These are phyloP conservation scores for Catostomus latipinnis DNA, from an alignment of 2,797 vertebrate species.

Conservation along the genomic window DNA sequence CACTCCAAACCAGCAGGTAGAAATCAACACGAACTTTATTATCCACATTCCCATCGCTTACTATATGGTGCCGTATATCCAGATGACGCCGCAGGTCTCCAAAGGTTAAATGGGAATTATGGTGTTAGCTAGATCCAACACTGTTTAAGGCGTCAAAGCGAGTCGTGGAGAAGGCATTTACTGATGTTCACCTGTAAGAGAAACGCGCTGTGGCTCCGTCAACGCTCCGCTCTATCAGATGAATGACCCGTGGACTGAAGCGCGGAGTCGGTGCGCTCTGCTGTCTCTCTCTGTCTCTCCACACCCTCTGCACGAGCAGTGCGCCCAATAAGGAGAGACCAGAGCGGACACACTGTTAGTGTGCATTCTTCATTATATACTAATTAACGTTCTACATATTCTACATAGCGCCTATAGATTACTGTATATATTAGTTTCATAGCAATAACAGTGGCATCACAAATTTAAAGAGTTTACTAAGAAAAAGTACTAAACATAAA, in stretches of 20 bases:
- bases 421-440: too few species aligned
- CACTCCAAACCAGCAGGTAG: slow-evolving; percentile 77
- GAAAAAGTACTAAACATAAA: too few species aligned
- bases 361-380: neutral
- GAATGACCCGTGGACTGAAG: slow-evolving; percentile 32
- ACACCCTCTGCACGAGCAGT: neutral
- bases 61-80: slow-evolving; percentile 57
- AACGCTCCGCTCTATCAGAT: slow-evolving; percentile 1
- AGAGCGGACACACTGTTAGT: neutral
- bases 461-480: too few species aligned
- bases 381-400: too few species aligned
- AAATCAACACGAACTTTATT: slow-evolving; percentile 77
- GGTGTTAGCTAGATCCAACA: slow-evolving; percentile 9
- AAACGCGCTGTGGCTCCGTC: neutral
- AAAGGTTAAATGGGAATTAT: neutral
- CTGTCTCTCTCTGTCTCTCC: slow-evolving; percentile 26
- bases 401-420: too few species aligned
- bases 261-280: neutral
- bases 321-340: slow-evolving; percentile 24
- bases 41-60: slow-evolving; percentile 77
- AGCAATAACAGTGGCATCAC: too few species aligned
- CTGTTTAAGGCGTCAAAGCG: neutral
- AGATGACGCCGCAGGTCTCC: slow-evolving; percentile 20
- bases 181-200: neutral
- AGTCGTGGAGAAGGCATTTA: neutral